phyloP scores from a whole-genome alignment of 2,797 vertebrate species.

The Bovichtus diacanthus region DNA sequence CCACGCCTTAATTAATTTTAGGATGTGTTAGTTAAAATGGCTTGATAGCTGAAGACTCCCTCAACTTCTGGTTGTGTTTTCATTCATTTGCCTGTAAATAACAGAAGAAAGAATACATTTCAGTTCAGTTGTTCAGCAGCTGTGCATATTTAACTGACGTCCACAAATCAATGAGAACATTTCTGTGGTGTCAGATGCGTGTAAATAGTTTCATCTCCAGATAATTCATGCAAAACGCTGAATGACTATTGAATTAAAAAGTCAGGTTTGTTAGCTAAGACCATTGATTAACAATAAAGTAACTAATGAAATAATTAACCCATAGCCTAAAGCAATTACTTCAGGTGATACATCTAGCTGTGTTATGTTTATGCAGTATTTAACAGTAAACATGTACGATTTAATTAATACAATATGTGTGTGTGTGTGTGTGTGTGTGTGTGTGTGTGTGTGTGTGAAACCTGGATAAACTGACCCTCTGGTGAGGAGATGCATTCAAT shows the following conservation, averaged over 20 bases:
- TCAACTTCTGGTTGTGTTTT: not conserved
- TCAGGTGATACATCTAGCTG: slow-evolving; percentile 35
- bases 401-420: slow-evolving; percentile 40
- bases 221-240: slow-evolving; percentile 41
- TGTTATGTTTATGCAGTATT: slow-evolving; percentile 30
- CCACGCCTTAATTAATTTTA: not conserved
- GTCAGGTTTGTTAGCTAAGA: slow-evolving; percentile 48
- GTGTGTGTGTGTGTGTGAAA: not conserved
- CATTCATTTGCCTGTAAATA: not conserved
- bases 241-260: slow-evolving; percentile 52
- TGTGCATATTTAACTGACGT: slow-evolving; percentile 6
- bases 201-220: slow-evolving; percentile 31
- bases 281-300: slow-evolving; percentile 60
- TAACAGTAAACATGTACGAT: slow-evolving; percentile 44
- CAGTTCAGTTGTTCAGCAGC: not conserved
- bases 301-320: slow-evolving; percentile 60
- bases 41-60: not conserved
- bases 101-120: not conserved
- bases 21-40: not conserved
- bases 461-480: slow-evolving; percentile 34
- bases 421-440: not conserved
- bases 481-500: slow-evolving; percentile 16
- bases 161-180: slow-evolving; percentile 21
- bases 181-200: not conserved
- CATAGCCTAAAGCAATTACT: slow-evolving; percentile 55